Evolutionary conservation across 2,797 vertebrate genomes (phyloP).

Genomic region (Emys orbicularis): DNA sequence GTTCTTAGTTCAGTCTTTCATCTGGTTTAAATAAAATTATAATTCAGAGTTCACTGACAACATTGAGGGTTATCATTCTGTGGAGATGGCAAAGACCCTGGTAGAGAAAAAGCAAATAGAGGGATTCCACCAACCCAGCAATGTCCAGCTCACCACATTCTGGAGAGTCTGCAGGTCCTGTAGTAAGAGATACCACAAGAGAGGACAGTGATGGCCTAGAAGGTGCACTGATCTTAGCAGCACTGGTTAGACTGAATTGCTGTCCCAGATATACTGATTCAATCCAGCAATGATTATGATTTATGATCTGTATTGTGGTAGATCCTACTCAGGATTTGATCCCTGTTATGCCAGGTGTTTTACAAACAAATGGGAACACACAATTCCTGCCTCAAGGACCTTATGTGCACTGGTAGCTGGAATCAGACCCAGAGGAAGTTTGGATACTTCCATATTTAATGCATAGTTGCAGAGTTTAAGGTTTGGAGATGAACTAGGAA

Average conservation of each 20-base stretch:
- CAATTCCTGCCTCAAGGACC: not conserved
- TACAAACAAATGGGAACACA: fast-evolving
- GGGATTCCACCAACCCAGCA: fast-evolving
- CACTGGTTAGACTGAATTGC: not conserved
- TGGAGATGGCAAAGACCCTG: not conserved
- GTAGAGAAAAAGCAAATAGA: not conserved
- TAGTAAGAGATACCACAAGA: not conserved
- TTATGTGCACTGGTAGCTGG: not conserved
- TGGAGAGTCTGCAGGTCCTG: fast-evolving
- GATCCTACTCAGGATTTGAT: not conserved
- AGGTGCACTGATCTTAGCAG: not conserved
- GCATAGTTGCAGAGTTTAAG: not conserved
- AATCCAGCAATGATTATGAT: not conserved
- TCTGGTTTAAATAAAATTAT: conserved; percentile 13
- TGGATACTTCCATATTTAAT: not conserved
- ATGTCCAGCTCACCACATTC: not conserved
- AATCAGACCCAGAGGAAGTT: too few relatives aligned
- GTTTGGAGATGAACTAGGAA: not conserved
- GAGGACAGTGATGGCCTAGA: fast-evolving
- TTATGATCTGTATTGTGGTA: not conserved
- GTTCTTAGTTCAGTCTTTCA: fast-evolving
- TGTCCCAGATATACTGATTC: too few relatives aligned
- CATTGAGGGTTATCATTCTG: not conserved
- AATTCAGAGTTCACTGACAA: not conserved
- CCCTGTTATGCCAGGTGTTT: fast-evolving